phyloP scores from a whole-genome alignment of 2,113 vertebrate species.

The Calyptomena viridis region DNA sequence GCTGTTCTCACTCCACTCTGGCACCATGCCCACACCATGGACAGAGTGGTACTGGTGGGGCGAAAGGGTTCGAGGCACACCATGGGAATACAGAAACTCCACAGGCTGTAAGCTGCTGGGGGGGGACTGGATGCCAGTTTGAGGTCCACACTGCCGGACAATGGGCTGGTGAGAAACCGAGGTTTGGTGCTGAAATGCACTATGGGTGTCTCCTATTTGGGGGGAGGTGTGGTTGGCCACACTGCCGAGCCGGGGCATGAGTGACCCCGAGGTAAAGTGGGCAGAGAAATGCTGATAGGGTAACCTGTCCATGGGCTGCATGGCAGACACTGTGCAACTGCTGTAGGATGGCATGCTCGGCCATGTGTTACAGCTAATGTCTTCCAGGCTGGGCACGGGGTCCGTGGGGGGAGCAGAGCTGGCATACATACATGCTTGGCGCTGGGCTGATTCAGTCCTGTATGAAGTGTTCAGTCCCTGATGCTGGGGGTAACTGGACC shows the following conservation, averaged over 20 bases:
- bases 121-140: slow-evolving; percentile 87
- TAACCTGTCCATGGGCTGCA: slow-evolving; percentile 92
- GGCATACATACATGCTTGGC: slow-evolving; percentile 98
- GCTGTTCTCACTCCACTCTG: slow-evolving; percentile 95
- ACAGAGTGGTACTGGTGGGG: slow-evolving; percentile 96
- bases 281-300: slow-evolving; percentile 97
- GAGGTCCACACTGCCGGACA: slow-evolving; percentile 89
- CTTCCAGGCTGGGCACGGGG: slow-evolving; percentile 89
- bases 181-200: slow-evolving; percentile 90
- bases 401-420: slow-evolving; percentile 85
- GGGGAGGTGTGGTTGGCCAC: slow-evolving; percentile 88
- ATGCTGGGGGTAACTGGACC: slow-evolving; percentile 85
- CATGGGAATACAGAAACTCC: slow-evolving; percentile 91
- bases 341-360: slow-evolving; percentile 88
- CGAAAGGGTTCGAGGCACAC: slow-evolving; percentile 89
- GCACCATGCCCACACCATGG: slow-evolving; percentile 92
- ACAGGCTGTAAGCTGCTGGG: slow-evolving; percentile 84
- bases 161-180: slow-evolving; percentile 90
- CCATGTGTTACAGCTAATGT: slow-evolving; percentile 98
- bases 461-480: slow-evolving; percentile 86
- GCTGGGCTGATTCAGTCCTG: slow-evolving; percentile 90
- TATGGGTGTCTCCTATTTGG: slow-evolving; percentile 85
- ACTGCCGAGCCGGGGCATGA: slow-evolving; percentile 88
- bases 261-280: slow-evolving; percentile 93
- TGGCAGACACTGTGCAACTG: slow-evolving; percentile 89